Evolutionary conservation across 2,888 invertebrate genomes (phyloP).

Genomic region (Busseola fusca): DNA sequence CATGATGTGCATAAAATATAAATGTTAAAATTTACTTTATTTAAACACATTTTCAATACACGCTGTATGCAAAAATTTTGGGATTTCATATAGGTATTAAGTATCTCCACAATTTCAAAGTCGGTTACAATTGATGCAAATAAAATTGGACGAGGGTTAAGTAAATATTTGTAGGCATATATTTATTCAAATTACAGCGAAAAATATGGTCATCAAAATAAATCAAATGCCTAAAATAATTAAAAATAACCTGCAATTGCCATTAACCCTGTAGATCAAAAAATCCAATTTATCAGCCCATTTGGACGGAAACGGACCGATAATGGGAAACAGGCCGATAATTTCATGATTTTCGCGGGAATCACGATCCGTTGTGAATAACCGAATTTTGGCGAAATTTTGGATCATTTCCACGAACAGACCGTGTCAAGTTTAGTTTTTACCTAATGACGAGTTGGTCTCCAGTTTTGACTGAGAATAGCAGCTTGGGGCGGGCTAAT

Average conservation of each 20-base stretch:
- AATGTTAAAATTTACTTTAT: background rate
- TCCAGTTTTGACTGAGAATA: background rate
- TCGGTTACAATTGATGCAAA: background rate
- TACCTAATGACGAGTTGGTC: background rate
- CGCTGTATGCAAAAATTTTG: background rate
- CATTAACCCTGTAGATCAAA: conserved; percentile 19
- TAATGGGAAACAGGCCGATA: conserved; percentile 31
- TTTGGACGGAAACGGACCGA: conserved; percentile 14
- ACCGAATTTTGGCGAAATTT: conserved; percentile 9
- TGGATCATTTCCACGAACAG: background rate
- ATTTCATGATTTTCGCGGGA: conserved; percentile 35
- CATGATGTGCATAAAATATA: background rate
- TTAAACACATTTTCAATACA: background rate
- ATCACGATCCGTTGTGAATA: conserved; percentile 22
- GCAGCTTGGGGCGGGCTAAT: background rate
- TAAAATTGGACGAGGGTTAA: background rate
- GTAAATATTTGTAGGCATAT: background rate
- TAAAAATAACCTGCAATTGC: conserved; percentile 24
- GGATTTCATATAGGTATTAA: background rate
- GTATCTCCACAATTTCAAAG: too few relatives aligned
- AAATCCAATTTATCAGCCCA: conserved; percentile 28
- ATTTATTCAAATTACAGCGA: background rate
- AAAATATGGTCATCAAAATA: conserved; percentile 18
- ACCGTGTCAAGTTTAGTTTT: background rate
- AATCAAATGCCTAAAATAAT: conserved; percentile 18